Evolutionary conservation across 2,888 invertebrate genomes (phyloP).

Genomic region (Spisula solida): DNA sequence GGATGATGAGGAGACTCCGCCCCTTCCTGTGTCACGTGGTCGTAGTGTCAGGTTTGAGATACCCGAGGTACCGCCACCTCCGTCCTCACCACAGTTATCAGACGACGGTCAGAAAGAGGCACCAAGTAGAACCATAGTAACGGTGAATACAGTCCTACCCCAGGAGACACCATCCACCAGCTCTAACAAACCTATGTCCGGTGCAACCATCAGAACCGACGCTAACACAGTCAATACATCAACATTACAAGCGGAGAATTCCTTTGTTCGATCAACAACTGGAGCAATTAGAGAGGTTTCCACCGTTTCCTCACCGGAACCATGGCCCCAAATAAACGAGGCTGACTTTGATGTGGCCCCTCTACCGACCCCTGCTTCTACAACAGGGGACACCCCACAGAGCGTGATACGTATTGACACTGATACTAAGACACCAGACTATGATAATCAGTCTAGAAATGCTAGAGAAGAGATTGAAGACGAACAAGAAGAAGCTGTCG

Average conservation of each 20-base stretch:
- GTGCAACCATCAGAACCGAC: slow-evolving; percentile 65
- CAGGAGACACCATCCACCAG: slow-evolving; percentile 57
- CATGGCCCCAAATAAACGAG: slow-evolving; percentile 81
- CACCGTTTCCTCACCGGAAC: slow-evolving; percentile 77
- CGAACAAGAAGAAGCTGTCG: slow-evolving; percentile 45
- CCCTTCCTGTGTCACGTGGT: slow-evolving; percentile 66
- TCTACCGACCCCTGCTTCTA: slow-evolving; percentile 64
- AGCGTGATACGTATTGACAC: slow-evolving; percentile 8
- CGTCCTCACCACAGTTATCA: slow-evolving; percentile 72
- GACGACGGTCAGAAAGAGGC: slow-evolving; percentile 51
- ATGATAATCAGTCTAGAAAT: slow-evolving; percentile 49
- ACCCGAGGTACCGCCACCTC: slow-evolving; percentile 74
- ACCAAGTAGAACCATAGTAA: slow-evolving; percentile 60
- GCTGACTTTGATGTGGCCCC: slow-evolving; percentile 75
- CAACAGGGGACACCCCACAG: slow-evolving; percentile 43
- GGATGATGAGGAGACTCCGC: slow-evolving; percentile 54
- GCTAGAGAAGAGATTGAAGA: slow-evolving; percentile 29
- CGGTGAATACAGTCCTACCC: slow-evolving; percentile 55
- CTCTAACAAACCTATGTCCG: slow-evolving; percentile 56
- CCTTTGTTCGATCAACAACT: slow-evolving; percentile 52
- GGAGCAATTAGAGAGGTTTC: slow-evolving; percentile 66
- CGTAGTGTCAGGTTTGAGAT: slow-evolving; percentile 73
- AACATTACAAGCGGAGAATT: slow-evolving; percentile 56
- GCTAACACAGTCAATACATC: slow-evolving; percentile 70
- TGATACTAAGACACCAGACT: slow-evolving; percentile 13